These are phyloP conservation scores for Coturnix japonica DNA, from an alignment of 2,113 vertebrate species.

Conservation along the genomic window DNA sequence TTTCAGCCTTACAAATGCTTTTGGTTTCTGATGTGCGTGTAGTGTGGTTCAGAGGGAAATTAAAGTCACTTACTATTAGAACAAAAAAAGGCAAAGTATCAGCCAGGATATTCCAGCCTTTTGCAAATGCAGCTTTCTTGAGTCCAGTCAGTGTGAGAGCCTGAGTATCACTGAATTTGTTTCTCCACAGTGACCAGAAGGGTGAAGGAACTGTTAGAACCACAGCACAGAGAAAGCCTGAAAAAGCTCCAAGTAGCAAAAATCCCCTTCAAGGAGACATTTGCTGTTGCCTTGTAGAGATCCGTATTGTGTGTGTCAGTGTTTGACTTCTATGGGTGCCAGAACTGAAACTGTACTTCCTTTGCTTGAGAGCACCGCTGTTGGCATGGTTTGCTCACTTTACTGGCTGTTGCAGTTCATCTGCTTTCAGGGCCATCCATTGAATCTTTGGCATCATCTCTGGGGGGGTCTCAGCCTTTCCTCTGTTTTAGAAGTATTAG, in stretches of 20 bases:
- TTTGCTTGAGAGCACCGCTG: constrained; percentile 21
- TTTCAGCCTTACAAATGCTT: constrained; percentile 44
- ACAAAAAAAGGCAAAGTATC: not conserved
- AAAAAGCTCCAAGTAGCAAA: not conserved
- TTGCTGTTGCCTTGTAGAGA: not conserved
- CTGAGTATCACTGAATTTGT: not conserved
- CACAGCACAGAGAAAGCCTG: not conserved
- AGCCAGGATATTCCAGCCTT: not conserved
- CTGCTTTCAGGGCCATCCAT: constrained; percentile 44
- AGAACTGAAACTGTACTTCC: constrained; percentile 32
- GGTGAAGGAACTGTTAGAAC: not conserved
- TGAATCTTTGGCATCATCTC: constrained; percentile 50
- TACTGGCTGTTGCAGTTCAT: constrained; percentile 15
- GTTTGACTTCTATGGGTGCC: constrained; percentile 7
- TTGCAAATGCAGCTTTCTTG: not conserved
- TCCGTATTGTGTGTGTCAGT: not conserved
- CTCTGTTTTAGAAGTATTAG: constrained; percentile 55
- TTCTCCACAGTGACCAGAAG: not conserved
- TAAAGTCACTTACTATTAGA: not conserved
- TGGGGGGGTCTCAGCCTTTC: constrained; percentile 40
- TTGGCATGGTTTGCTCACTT: constrained; percentile 47
- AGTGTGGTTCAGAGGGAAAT: not conserved
- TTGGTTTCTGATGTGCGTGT: not conserved
- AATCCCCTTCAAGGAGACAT: constrained; percentile 3
- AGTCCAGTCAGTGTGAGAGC: not conserved